phyloP scores from a whole-genome alignment of 2,888 invertebrate genomes.

The Tholera decimalis region DNA sequence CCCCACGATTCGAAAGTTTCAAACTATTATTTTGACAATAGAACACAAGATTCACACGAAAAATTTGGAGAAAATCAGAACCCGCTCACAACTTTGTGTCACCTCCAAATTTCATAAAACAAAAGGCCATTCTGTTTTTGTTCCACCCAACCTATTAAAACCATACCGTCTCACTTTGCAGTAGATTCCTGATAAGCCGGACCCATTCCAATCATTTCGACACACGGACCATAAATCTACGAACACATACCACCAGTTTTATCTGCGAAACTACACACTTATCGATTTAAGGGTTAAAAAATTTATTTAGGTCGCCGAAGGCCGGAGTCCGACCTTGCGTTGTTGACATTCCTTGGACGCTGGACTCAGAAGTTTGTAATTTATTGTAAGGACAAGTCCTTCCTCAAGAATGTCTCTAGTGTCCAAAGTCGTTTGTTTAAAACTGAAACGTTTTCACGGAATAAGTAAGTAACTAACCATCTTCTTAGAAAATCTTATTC shows the following conservation, averaged over 20 bases:
- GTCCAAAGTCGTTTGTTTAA: conserved; percentile 11
- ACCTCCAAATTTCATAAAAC: background rate
- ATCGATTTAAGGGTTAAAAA: conserved; percentile 43
- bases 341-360: conserved; percentile 45
- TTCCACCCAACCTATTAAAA: conserved; percentile 28
- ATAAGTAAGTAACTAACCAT: background rate
- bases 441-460: background rate
- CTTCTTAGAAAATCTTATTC: conserved; percentile 3
- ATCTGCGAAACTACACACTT: conserved; percentile 50
- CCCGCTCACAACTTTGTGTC: background rate
- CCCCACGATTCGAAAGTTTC: too few relatives aligned
- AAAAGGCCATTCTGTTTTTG: background rate
- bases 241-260: conserved; percentile 36
- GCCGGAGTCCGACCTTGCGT: conserved; percentile 23
- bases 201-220: conserved; percentile 18
- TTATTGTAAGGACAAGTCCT: conserved; percentile 26
- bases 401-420: conserved; percentile 18
- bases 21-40: too few relatives aligned
- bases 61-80: background rate
- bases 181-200: conserved; percentile 24
- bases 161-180: conserved; percentile 18
- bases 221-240: conserved; percentile 37
- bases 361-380: conserved; percentile 41
- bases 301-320: conserved; percentile 35
- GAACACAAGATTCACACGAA: too few relatives aligned